Evolutionary conservation across 2,888 invertebrate species (phyloP).

Genomic region (Heteromurus nitidus): DNA sequence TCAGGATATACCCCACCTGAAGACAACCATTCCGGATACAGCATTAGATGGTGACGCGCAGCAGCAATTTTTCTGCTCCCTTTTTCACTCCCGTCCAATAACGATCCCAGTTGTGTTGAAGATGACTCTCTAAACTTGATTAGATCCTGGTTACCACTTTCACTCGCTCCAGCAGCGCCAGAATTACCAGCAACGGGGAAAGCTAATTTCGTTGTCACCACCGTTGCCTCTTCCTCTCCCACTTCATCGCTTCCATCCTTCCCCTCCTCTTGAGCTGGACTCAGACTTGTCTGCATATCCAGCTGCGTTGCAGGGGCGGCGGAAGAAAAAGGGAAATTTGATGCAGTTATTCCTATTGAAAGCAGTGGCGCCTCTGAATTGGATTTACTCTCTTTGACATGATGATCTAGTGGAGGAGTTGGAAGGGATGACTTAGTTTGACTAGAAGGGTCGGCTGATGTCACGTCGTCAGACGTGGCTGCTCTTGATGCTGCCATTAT

Average conservation of each 20-base stretch:
- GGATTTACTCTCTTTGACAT: constrained; percentile 53
- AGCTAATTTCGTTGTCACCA: constrained; percentile 59
- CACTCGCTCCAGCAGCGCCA: too few relatives aligned
- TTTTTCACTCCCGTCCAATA: constrained; percentile 30
- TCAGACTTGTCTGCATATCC: not conserved
- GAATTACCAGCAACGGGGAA: constrained; percentile 41
- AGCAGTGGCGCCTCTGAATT: constrained; percentile 48
- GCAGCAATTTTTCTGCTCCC: constrained; percentile 26
- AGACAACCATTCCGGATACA: constrained; percentile 71
- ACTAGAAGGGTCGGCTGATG: constrained; percentile 37
- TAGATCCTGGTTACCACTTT: constrained; percentile 40
- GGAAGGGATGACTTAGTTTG: constrained; percentile 25
- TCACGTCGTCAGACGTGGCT: constrained; percentile 37
- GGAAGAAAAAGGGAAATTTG: constrained; percentile 37
- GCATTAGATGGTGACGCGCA: constrained; percentile 55
- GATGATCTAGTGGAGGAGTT: constrained; percentile 7
- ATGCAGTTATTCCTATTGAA: constrained; percentile 32
- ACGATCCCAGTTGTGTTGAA: constrained; percentile 10
- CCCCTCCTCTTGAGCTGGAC: constrained; percentile 32
- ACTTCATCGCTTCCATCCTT: not conserved
- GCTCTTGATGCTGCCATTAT: constrained; percentile 29
- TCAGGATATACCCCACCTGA: constrained; percentile 66
- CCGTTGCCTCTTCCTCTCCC: constrained; percentile 46
- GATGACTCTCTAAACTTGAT: constrained; percentile 51
- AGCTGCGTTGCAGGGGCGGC: not conserved